A percentile compares a stretch with the other conserved stretches of the same genome.
Conservation (phyloP, 2,113 vertebrate genomes). For the Gavialis gangeticus region DNA sequence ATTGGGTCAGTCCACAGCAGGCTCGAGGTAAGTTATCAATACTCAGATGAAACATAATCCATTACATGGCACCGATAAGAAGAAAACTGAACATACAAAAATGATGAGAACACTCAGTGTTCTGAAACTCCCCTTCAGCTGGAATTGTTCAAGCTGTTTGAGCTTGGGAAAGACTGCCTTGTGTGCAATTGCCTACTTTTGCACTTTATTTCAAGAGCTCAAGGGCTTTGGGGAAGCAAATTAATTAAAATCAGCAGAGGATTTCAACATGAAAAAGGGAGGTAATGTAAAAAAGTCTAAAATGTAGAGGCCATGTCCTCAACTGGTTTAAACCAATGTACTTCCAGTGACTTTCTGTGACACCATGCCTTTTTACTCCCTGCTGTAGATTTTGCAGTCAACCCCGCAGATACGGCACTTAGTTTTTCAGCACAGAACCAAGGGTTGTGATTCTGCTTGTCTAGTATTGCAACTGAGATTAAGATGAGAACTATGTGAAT, state of each 20-base stretch:
- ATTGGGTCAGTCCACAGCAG: neutral
- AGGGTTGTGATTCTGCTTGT: neutral
- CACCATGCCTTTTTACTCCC: neutral
- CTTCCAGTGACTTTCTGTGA: neutral
- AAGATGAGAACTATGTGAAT: too few relatives aligned
- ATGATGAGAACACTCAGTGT: neutral
- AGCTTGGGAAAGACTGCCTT: neutral
- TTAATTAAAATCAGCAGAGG: slow-evolving; percentile 10
- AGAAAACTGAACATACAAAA: neutral
- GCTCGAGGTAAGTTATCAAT: neutral
- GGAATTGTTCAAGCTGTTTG: neutral
- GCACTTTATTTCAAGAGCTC: neutral
- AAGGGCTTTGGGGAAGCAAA: neutral
- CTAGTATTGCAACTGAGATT: too few relatives aligned
- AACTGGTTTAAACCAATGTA: neutral
- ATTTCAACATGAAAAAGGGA: neutral
- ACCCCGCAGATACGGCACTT: neutral
- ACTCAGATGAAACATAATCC: neutral
- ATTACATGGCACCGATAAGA: neutral
- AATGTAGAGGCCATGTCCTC: neutral
- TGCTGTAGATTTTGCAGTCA: neutral
- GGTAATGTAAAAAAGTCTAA: neutral
- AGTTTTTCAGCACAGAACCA: neutral
- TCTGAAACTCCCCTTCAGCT: neutral
- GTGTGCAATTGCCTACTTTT: neutral